Base-by-base conservation (phyloP, 2,113 vertebrate genomes). In the Microtus montanus region DNA sequence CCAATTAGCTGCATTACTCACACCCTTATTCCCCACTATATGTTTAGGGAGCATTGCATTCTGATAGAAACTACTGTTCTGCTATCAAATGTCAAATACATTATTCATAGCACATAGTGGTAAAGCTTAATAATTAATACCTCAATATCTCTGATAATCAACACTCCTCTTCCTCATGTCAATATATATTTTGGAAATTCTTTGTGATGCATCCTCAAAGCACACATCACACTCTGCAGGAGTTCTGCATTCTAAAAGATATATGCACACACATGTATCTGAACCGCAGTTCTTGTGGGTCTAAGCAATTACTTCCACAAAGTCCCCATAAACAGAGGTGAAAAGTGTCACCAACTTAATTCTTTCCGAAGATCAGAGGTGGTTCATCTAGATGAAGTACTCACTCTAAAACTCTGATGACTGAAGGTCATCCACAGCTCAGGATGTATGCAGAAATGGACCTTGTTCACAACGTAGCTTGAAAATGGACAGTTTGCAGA, bases 101-200 rank as follows among this genome's bases (percentile, higher is more conserved):
- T 97, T 97, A 97, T 93, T 97, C 73, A 97, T 83, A 95, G 63
- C 9, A 26, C 86, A 96, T 79, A 47, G 75, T 63, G 96, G 85
- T 88, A 80, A 93, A 94, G 95, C 35, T 94, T 54, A 97, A 97
- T 95, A 98, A 95, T 89, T 73, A 93, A 93, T 95, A 75, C 41
- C 54, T 94, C 44, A 77, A 49, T 97, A 95, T 96, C 90, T 35
- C 92, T 96, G 93, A 93, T 96, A 96, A 92, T 77, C 44, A 63
- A 64, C 79, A 58, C 78, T 87, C 70, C 74, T 78, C 61, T 92
- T 97, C 84, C 64, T 87, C 33, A 73, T 87, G 80, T 75, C 94
- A 91, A 94, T 94, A 93, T 70, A 91, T 73, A 91, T 89, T 96
- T 96, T 96, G 63, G 71, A 95, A 96, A 96, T 97, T 97, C 95